Conservation (phyloP, 2,888 invertebrate genomes). For the Pseudanteris insignis region DNA sequence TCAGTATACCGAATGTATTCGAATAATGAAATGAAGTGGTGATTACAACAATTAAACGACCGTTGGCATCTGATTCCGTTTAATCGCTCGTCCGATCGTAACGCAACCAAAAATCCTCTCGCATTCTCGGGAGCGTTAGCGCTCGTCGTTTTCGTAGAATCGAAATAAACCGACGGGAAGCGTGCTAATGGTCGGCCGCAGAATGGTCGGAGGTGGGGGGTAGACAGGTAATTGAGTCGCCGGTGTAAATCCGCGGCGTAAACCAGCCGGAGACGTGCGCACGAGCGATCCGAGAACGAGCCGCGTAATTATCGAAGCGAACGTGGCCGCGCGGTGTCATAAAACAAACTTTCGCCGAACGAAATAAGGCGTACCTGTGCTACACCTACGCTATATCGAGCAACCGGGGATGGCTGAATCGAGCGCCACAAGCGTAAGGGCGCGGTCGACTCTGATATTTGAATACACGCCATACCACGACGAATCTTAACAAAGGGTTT, state of each 20-base stretch:
- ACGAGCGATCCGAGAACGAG: conserved; percentile 1
- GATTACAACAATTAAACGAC: too few relatives aligned
- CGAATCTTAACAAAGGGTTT: conserved; percentile 32
- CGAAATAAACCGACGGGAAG: too few relatives aligned
- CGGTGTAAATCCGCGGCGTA: too few relatives aligned
- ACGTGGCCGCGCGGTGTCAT: conserved; percentile 6
- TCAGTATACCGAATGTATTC: too few relatives aligned
- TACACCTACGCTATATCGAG: conserved; percentile 44
- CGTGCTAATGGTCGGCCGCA: too few relatives aligned
- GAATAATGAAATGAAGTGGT: too few relatives aligned
- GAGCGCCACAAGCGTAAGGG: conserved; percentile 44
- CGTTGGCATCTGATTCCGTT: too few relatives aligned
- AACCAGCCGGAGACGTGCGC: background rate
- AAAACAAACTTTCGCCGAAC: conserved; percentile 29
- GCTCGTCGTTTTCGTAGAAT: too few relatives aligned
- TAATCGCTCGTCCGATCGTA: too few relatives aligned
- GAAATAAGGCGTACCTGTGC: conserved; percentile 41
- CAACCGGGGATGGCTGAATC: conserved; percentile 42
- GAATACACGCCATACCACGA: conserved; percentile 36
- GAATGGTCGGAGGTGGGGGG: background rate
- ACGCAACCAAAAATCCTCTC: too few relatives aligned
- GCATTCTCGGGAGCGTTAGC: too few relatives aligned
- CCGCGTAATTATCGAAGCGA: conserved; percentile 6
- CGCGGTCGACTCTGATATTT: conserved; percentile 45
- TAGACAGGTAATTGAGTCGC: too few relatives aligned